A percentile compares a stretch with the other conserved stretches of the same genome.
Conservation (phyloP, 2,797 vertebrate genomes). For the Schizothorax lantsangensis region DNA sequence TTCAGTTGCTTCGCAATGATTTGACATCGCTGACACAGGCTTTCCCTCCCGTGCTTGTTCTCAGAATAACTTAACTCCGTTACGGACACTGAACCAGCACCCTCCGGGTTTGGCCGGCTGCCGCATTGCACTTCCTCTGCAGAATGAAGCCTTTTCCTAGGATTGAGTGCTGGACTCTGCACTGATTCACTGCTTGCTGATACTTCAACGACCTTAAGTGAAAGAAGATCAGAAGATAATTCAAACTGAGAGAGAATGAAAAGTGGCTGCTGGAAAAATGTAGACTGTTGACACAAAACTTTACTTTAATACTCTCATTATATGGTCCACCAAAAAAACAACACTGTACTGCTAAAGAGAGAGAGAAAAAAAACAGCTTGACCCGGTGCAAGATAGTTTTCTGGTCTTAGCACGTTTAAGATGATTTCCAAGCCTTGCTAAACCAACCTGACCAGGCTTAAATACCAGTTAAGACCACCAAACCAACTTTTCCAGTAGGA, state of each 20-base stretch:
- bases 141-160: slow-evolving; percentile 81
- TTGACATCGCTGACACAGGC: slow-evolving; percentile 87
- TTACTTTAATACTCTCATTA: background rate
- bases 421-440: background rate
- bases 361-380: background rate
- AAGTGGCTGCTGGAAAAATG: background rate
- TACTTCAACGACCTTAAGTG: slow-evolving; percentile 77
- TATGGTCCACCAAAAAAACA: background rate
- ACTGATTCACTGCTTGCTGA: slow-evolving; percentile 67
- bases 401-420: background rate
- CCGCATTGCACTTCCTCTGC: slow-evolving; percentile 76
- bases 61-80: slow-evolving; percentile 71
- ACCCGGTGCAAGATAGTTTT: background rate
- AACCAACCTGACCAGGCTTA: background rate
- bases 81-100: slow-evolving; percentile 78
- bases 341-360: background rate
- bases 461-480: background rate
- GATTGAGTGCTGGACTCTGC: slow-evolving; percentile 71
- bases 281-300: background rate
- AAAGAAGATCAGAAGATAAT: slow-evolving; percentile 24
- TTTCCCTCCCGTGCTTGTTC: slow-evolving; percentile 67
- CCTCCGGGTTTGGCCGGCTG: slow-evolving; percentile 86
- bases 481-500: slow-evolving; percentile 6
- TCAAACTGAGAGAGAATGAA: background rate
- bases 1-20: slow-evolving; percentile 84